Evolutionary conservation across 1,140 invertebrate genomes (phyloP), one percentile per base, ranked within the genome.

Genomic region (Idris sp.): DNA sequence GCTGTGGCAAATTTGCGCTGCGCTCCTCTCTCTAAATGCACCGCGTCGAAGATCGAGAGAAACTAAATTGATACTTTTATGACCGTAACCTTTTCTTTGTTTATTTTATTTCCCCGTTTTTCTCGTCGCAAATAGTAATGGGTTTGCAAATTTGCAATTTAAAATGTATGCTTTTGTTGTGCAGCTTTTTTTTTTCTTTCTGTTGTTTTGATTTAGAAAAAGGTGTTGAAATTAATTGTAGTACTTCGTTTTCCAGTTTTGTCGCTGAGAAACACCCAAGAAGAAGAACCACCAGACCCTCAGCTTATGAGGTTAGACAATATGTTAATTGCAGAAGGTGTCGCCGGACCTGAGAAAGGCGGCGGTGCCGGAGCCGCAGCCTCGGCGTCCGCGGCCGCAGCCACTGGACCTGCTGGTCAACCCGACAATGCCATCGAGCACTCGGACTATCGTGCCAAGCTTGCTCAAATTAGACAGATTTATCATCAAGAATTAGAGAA

Each of bases 401-500:
- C 72, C 91, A 92, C 88, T 86, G 90, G 91, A 86, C 91, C 84
- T 48, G 89, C 90, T 62, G 92, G 91, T 75, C 91, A 92, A 85
- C 93, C 95, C 40, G 97, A 98, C 87, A 97, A 97, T 89, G 97
- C 96, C 72, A 98, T 98, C 83, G 98, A 99, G 89, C 98, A 99
- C 88, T 98, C 97, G 51, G 98, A 99, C 87, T 99, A 99, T 89
- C 92, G 97, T 77, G 97, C 97, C 74, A 99, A 99, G 89, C 90
- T 99, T 78, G 95, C 96, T n/a, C 97, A 99, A 89, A 99, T 99
- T 86, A 91, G 98, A 75, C 96, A 98, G 88, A 99, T 99, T 76
- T 99, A 99, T 88, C 97, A 99, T 87, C 97, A 98, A 87, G 98
- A 99, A 88, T 88, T 99, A 71, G 97, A 99, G 88, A 99, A 99